Conservation (phyloP, 2,888 invertebrate species). For the Mycogona germanica region DNA sequence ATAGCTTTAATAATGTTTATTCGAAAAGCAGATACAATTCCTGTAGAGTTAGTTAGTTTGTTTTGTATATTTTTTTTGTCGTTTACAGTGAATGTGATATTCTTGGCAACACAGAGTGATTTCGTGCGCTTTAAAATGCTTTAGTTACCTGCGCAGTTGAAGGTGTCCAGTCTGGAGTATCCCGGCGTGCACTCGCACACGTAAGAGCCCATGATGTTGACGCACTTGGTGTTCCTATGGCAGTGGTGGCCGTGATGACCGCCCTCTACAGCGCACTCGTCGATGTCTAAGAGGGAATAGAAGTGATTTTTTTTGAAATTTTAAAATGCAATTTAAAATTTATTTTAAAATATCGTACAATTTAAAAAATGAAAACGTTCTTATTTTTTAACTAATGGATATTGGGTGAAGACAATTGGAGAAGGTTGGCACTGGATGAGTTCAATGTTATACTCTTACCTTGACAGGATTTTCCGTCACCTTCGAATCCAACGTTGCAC, state of each 20-base stretch:
- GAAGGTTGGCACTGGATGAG: too few species aligned
- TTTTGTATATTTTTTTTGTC: too few species aligned
- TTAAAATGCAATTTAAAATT: not conserved
- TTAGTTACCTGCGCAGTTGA: slow-evolving; percentile 24
- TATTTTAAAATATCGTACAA: not conserved
- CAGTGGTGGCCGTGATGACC: slow-evolving; percentile 72
- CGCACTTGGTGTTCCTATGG: slow-evolving; percentile 67
- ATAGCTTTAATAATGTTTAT: too few species aligned
- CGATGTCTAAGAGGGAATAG: slow-evolving; percentile 51
- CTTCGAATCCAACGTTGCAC: slow-evolving; percentile 79
- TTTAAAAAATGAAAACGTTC: too few species aligned
- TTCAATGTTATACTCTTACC: slow-evolving; percentile 29
- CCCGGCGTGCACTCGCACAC: slow-evolving; percentile 71
- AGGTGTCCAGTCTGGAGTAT: slow-evolving; percentile 51
- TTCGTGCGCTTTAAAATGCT: slow-evolving; percentile 18
- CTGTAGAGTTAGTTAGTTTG: too few species aligned
- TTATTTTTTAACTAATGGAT: too few species aligned
- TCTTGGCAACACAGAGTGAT: too few species aligned
- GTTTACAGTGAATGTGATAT: too few species aligned
- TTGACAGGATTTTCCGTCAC: slow-evolving; percentile 50
- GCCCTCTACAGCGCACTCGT: slow-evolving; percentile 69
- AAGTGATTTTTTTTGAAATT: not conserved
- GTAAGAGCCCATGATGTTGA: slow-evolving; percentile 70
- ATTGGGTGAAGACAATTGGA: too few species aligned
- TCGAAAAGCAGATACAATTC: too few species aligned